Evolutionary conservation across 2,888 invertebrate genomes (phyloP).

Genomic region (Trilocha varians): DNA sequence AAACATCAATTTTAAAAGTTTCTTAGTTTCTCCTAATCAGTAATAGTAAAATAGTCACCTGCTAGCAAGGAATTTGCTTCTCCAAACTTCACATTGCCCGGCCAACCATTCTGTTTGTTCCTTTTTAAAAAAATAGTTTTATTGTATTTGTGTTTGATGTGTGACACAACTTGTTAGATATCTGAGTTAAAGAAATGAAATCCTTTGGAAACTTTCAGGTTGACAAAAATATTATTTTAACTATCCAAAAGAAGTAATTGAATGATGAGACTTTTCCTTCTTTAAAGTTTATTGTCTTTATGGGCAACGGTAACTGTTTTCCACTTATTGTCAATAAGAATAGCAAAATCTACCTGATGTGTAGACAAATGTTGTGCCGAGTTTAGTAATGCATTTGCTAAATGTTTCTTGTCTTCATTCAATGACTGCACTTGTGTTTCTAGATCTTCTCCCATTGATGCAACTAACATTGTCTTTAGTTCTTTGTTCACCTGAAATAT

Average conservation of each 20-base stretch:
- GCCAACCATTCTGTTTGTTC: slow-evolving; percentile 95
- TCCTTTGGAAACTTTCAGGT: too few relatives aligned
- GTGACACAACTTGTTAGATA: too few relatives aligned
- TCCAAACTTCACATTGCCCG: slow-evolving; percentile 96
- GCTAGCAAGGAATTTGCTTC: slow-evolving; percentile 95
- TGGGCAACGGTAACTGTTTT: too few relatives aligned
- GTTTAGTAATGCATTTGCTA: slow-evolving; percentile 87
- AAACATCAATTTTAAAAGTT: too few relatives aligned
- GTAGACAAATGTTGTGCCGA: slow-evolving; percentile 89
- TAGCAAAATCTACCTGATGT: slow-evolving; percentile 78
- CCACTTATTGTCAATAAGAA: too few relatives aligned
- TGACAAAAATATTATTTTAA: too few relatives aligned
- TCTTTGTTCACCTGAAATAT: slow-evolving; percentile 85
- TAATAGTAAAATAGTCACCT: slow-evolving; percentile 68
- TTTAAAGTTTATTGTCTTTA: too few relatives aligned
- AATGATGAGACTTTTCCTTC: too few relatives aligned
- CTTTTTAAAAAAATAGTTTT: slow-evolving; percentile 25
- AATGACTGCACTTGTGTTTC: slow-evolving; percentile 91
- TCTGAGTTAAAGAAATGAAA: too few relatives aligned
- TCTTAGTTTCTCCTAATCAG: too few relatives aligned
- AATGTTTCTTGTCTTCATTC: slow-evolving; percentile 92
- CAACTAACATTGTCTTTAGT: slow-evolving; percentile 92
- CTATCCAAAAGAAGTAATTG: too few relatives aligned
- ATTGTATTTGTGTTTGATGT: neutral
- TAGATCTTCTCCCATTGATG: slow-evolving; percentile 95